phyloP scores from a whole-genome alignment of 2,797 vertebrate species.

The Todus mexicanus region DNA sequence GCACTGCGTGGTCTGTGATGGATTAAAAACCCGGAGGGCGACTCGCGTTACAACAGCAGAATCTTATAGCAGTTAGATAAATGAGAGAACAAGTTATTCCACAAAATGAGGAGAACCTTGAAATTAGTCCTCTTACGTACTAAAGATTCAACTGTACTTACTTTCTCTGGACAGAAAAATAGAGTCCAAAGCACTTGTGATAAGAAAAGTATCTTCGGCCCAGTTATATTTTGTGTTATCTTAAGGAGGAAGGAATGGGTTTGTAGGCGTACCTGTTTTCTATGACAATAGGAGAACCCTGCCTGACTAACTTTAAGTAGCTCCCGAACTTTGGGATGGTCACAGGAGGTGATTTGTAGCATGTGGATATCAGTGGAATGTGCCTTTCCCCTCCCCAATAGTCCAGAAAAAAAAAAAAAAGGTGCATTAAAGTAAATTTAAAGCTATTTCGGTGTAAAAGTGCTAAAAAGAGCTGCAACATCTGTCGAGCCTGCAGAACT shows the following conservation, averaged over 20 bases:
- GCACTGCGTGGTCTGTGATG: not conserved
- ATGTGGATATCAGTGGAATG: not conserved
- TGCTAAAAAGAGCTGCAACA: not conserved
- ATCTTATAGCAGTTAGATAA: not conserved
- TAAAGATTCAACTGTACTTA: not conserved
- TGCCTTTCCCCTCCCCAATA: not conserved
- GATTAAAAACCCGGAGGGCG: not conserved
- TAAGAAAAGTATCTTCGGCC: not conserved
- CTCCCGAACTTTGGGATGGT: not conserved
- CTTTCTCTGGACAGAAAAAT: not conserved
- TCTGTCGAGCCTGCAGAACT: not conserved
- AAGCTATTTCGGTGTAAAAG: not conserved
- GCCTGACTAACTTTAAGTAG: not conserved
- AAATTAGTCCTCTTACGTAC: not conserved
- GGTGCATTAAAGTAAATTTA: not conserved
- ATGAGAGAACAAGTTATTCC: conserved; percentile 1
- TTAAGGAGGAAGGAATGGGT: not conserved
- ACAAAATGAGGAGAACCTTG: conserved; percentile 4
- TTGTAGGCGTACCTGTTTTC: not conserved
- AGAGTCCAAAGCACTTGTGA: not conserved
- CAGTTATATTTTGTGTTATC: not conserved
- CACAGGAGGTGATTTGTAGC: not conserved
- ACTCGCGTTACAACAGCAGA: not conserved
- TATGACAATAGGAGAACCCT: not conserved
- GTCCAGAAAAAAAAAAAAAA: not conserved